phyloP scores from a whole-genome alignment of 2,888 invertebrate species.

The Caenorhabditis uteleia region DNA sequence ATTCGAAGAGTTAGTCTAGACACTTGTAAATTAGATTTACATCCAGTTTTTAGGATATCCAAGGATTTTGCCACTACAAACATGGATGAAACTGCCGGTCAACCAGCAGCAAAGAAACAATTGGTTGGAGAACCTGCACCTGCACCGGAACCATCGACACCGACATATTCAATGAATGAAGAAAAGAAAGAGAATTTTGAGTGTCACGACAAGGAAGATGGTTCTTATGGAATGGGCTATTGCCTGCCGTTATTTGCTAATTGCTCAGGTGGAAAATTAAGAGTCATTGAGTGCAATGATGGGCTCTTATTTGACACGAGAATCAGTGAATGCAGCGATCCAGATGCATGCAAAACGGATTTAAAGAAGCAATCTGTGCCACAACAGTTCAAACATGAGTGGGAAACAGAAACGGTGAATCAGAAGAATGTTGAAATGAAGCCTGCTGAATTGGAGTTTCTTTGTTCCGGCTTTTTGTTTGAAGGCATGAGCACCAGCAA shows the following conservation, averaged over 20 bases:
- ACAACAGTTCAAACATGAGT: conserved; percentile 22
- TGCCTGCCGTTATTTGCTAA: conserved; percentile 23
- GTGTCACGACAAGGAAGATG: conserved; percentile 33
- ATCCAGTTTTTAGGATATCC: too few species aligned
- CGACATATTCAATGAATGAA: neutral
- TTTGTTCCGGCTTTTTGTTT: too few species aligned
- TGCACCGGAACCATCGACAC: conserved; percentile 1
- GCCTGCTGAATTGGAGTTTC: too few species aligned
- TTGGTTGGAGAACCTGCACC: neutral
- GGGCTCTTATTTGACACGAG: conserved; percentile 36
- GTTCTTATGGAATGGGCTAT: conserved; percentile 18
- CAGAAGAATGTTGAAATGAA: conserved; percentile 16
- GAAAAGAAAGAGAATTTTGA: conserved; percentile 7
- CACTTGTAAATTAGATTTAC: neutral
- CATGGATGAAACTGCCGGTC: too few species aligned
- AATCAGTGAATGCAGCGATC: conserved; percentile 33
- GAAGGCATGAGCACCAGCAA: too few species aligned
- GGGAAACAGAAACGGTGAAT: conserved; percentile 9
- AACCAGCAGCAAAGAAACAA: neutral
- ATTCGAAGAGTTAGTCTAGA: conserved; percentile 7
- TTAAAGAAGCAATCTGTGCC: conserved; percentile 14
- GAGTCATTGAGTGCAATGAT: conserved; percentile 13
- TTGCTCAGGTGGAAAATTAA: conserved; percentile 12
- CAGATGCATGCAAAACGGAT: conserved; percentile 31
- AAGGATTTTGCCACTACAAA: too few species aligned